Conservation (phyloP, 2,888 invertebrate species). For the Cheilosia variabilis region DNA sequence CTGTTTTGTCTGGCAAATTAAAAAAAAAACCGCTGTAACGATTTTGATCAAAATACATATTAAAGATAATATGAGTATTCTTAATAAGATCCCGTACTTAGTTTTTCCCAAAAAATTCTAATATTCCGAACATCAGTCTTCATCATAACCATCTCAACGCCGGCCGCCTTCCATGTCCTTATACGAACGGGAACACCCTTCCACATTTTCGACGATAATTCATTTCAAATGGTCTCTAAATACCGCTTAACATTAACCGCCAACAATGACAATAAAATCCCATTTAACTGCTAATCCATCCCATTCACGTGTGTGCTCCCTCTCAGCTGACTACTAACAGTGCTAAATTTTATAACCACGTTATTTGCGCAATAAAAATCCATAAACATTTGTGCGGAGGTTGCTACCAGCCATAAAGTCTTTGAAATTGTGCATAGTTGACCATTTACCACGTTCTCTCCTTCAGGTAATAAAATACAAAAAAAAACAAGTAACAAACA, state of each 20-base stretch:
- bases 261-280: background rate
- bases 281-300: slow-evolving; percentile 14
- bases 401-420: slow-evolving; percentile 1
- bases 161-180: background rate
- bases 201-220: background rate
- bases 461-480: background rate
- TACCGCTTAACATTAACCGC: background rate
- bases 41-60: too few species aligned
- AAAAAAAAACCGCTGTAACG: too few species aligned
- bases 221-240: background rate
- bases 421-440: background rate
- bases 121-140: too few species aligned
- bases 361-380: slow-evolving; percentile 20
- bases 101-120: too few species aligned
- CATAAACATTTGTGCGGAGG: slow-evolving; percentile 6
- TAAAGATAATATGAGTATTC: too few species aligned
- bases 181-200: background rate
- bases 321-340: background rate
- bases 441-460: background rate
- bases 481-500: slow-evolving; percentile 12
- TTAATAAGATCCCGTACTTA: too few species aligned
- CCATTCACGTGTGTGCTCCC: background rate
- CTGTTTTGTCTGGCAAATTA: too few species aligned
- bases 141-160: too few species aligned
- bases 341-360: slow-evolving; percentile 14